These are phyloP conservation scores for Ardeotis arabs DNA, from an alignment of 2,113 vertebrate species.

Conservation along the genomic window DNA sequence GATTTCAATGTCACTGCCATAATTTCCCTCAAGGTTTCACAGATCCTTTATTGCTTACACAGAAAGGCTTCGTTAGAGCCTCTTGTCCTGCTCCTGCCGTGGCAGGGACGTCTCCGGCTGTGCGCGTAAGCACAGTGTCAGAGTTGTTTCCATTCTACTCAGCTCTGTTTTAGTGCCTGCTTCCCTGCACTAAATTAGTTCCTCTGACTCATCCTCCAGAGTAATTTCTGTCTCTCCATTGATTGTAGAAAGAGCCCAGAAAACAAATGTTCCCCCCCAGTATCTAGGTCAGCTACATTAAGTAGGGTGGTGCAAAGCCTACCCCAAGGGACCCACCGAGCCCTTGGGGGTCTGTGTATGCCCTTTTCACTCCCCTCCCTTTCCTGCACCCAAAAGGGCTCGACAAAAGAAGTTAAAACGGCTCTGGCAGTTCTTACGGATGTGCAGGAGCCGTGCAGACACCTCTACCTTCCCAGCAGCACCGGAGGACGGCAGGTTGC, in stretches of 20 bases:
- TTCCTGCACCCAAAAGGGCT: background rate
- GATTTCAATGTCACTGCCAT: background rate
- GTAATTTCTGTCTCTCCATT: background rate
- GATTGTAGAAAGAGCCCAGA: background rate
- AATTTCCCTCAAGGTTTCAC: background rate
- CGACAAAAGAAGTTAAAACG: background rate
- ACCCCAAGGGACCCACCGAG: background rate
- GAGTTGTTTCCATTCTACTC: background rate
- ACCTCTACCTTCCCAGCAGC: background rate
- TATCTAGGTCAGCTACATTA: background rate
- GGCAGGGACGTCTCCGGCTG: fast-evolving
- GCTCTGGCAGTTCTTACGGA: background rate
- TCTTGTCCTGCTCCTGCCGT: background rate
- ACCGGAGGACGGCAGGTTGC: fast-evolving
- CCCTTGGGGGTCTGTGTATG: background rate
- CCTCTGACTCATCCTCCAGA: conserved; percentile 3
- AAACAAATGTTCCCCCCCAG: background rate
- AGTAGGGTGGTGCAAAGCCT: background rate
- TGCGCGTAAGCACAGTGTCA: background rate
- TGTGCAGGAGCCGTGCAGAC: background rate
- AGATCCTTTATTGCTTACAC: background rate
- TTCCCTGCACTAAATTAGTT: conserved; percentile 2
- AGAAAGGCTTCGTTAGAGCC: background rate
- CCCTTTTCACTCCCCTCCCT: fast-evolving
- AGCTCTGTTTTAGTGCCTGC: background rate